Conservation (phyloP, 2,113 vertebrate species). For the Abramis brama region DNA sequence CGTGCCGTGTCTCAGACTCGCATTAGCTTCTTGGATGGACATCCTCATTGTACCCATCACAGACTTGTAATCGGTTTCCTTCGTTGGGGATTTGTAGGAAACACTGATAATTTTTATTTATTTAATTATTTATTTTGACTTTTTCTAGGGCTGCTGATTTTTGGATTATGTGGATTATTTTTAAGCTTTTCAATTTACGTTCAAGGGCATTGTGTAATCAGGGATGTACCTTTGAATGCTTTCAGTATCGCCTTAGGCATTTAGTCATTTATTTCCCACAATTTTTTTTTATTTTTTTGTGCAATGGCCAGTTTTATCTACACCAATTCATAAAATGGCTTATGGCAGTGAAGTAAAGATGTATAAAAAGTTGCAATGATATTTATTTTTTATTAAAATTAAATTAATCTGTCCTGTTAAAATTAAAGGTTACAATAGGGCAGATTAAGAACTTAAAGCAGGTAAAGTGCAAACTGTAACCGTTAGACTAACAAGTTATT, state of each 20-base stretch:
- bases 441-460: not conserved
- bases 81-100: constrained; percentile 15
- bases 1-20: not conserved
- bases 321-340: not conserved
- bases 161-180: constrained; percentile 24
- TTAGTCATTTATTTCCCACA: not conserved
- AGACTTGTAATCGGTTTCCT: not conserved
- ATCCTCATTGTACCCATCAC: not conserved
- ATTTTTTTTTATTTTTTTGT: not conserved
- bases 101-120: not conserved
- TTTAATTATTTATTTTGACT: not conserved
- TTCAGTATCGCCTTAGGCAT: not conserved
- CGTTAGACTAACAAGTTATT: not conserved
- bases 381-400: not conserved
- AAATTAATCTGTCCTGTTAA: not conserved
- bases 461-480: not conserved
- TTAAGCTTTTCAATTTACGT: not conserved
- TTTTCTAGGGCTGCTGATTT: not conserved
- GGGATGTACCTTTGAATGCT: not conserved
- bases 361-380: not conserved
- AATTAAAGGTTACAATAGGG: not conserved
- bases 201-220: constrained; percentile 15
- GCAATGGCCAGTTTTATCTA: not conserved
- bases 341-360: not conserved
- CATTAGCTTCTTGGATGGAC: not conserved